A percentile compares a stretch with the other conserved stretches of the same genome.
These are phyloP conservation scores for Rhagologus leucostigma DNA, from an alignment of 2,113 vertebrate species.

Conservation along the genomic window DNA sequence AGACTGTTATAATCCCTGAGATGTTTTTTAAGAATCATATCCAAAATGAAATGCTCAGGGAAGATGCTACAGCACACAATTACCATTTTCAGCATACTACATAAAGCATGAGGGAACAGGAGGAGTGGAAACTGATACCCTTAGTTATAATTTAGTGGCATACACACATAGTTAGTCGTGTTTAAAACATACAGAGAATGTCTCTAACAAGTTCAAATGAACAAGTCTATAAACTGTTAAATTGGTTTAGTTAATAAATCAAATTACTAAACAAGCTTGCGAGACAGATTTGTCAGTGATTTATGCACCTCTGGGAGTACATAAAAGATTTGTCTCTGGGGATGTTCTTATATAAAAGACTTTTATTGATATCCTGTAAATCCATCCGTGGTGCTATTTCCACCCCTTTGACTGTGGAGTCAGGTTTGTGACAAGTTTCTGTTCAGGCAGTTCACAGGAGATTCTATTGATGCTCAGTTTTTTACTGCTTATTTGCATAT, in stretches of 20 bases:
- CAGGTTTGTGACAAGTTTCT: background rate
- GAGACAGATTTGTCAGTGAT: slow-evolving; percentile 18
- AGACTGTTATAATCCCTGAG: background rate
- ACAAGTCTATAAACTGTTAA: slow-evolving; percentile 23
- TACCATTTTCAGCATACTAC: background rate
- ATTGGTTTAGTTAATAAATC: slow-evolving; percentile 49
- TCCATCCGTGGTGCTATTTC: background rate
- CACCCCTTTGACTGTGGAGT: background rate
- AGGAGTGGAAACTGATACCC: background rate
- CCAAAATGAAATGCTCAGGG: background rate
- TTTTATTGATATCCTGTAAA: slow-evolving; percentile 28
- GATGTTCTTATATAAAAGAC: slow-evolving; percentile 19
- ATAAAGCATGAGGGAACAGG: background rate
- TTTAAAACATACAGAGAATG: background rate
- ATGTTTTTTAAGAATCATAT: background rate
- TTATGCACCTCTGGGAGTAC: slow-evolving; percentile 29
- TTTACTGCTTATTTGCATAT: background rate
- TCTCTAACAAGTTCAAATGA: background rate
- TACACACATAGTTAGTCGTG: background rate
- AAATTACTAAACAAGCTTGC: slow-evolving; percentile 21
- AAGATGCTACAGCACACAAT: background rate
- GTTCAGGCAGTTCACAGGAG: background rate
- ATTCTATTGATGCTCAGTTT: background rate
- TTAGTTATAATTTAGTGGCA: background rate
- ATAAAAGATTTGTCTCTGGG: background rate